phyloP scores from a whole-genome alignment of 2,888 invertebrate genomes.

The Zygogramma bicolorata region DNA sequence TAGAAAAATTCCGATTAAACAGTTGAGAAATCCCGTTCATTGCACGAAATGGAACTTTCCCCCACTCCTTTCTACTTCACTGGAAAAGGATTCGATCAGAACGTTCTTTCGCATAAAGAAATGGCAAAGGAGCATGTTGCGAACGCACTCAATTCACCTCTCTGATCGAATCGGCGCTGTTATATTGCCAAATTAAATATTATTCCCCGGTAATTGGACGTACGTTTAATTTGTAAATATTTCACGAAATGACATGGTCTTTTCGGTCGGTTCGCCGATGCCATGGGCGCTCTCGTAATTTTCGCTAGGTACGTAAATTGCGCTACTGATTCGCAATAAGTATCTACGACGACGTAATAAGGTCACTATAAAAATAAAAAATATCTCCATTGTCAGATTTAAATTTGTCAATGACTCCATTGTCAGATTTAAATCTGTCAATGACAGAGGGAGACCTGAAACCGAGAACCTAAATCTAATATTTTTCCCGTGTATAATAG shows the following conservation, averaged over 20 bases:
- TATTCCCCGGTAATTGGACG: conserved; percentile 31
- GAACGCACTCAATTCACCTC: conserved; percentile 28
- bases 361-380: too few species aligned
- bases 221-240: conserved; percentile 26
- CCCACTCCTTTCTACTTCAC: background rate
- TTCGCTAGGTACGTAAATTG: background rate
- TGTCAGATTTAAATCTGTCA: too few species aligned
- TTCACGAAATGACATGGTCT: conserved; percentile 16
- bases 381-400: too few species aligned
- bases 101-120: conserved; percentile 37
- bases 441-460: too few species aligned
- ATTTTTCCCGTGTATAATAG: too few species aligned
- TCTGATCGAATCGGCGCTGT: conserved; percentile 19
- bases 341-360: too few species aligned
- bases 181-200: conserved; percentile 34
- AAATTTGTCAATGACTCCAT: too few species aligned
- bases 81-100: conserved; percentile 18
- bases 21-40: too few species aligned
- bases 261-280: background rate
- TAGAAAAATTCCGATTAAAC: too few species aligned
- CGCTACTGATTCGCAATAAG: background rate
- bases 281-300: background rate
- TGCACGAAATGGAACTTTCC: too few species aligned
- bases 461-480: too few species aligned
- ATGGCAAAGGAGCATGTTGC: conserved; percentile 30